Percentiles rank a stretch among this genome's conserved stretches.
Conservation (phyloP, 2,113 vertebrate species). For the Pelmatolapia mariae region DNA sequence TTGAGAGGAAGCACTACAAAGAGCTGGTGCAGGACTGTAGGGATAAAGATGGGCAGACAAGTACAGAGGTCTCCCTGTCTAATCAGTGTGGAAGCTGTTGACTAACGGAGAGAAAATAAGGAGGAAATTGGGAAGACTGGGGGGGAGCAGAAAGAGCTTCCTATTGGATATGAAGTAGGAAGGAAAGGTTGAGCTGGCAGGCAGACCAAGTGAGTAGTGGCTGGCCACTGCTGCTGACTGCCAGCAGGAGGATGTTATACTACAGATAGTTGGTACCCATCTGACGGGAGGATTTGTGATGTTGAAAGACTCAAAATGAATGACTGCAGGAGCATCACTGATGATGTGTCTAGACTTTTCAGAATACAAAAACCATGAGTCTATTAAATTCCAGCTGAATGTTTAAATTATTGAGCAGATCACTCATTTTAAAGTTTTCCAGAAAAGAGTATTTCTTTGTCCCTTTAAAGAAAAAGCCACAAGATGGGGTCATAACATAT, state of each 20-base stretch:
- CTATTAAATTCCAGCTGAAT: not conserved
- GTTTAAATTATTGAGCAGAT: not conserved
- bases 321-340: not conserved
- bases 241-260: not conserved
- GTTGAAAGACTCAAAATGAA: not conserved
- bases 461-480: not conserved
- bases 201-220: not conserved
- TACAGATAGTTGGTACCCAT: not conserved
- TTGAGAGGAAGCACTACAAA: not conserved
- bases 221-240: not conserved
- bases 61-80: not conserved
- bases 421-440: not conserved
- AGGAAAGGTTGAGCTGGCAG: not conserved
- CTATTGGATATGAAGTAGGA: not conserved
- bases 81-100: not conserved
- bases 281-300: not conserved
- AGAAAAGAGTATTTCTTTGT: not conserved
- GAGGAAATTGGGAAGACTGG: not conserved
- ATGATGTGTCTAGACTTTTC: not conserved
- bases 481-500: not conserved
- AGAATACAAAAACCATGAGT: not conserved
- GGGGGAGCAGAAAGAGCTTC: not conserved
- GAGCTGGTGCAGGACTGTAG: not conserved
- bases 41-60: not conserved
- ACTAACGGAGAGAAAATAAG: fast-evolving